Evolutionary conservation across 1,140 invertebrate species (phyloP).

Genomic region (Drosophila rufa): DNA sequence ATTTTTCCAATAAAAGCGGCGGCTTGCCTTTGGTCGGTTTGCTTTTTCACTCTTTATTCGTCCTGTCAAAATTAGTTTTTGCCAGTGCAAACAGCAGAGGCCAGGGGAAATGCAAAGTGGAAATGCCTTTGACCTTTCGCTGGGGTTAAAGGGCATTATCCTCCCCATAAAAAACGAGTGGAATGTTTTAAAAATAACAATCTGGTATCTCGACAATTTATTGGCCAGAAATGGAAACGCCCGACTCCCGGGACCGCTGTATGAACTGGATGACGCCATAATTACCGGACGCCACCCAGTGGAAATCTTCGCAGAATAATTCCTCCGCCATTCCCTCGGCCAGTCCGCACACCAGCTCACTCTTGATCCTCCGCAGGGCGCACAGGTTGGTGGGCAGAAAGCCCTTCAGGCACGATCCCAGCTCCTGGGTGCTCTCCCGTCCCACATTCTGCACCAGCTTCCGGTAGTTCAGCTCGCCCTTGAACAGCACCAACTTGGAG

Average conservation of each 20-base stretch:
- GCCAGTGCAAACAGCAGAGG: slow-evolving; percentile 37
- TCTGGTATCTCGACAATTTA: too few relatives aligned
- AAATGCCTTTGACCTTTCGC: slow-evolving; percentile 51
- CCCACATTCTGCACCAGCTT: slow-evolving; percentile 96
- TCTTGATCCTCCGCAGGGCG: slow-evolving; percentile 94
- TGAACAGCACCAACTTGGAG: slow-evolving; percentile 93
- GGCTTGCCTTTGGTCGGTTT: not conserved
- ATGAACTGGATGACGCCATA: slow-evolving; percentile 88
- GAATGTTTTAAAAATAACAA: too few relatives aligned
- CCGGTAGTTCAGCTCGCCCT: slow-evolving; percentile 98
- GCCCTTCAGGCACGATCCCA: slow-evolving; percentile 90
- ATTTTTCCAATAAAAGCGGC: slow-evolving; percentile 41
- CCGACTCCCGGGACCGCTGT: slow-evolving; percentile 50
- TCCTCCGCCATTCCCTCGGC: slow-evolving; percentile 87
- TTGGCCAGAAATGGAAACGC: not conserved
- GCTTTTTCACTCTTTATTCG: slow-evolving; percentile 1
- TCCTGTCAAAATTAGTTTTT: slow-evolving; percentile 60
- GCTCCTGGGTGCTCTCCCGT: slow-evolving; percentile 91
- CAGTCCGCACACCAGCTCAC: slow-evolving; percentile 95
- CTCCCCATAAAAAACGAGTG: too few relatives aligned
- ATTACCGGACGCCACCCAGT: slow-evolving; percentile 95
- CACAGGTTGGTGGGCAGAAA: slow-evolving; percentile 94
- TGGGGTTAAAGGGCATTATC: not conserved
- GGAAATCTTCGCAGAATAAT: slow-evolving; percentile 87
- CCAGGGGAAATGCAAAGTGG: slow-evolving; percentile 51